Evolutionary conservation across 2,888 invertebrate genomes (phyloP), one percentile per base, ranked within the genome.

Genomic region (Gymnosoma rotundatum): DNA sequence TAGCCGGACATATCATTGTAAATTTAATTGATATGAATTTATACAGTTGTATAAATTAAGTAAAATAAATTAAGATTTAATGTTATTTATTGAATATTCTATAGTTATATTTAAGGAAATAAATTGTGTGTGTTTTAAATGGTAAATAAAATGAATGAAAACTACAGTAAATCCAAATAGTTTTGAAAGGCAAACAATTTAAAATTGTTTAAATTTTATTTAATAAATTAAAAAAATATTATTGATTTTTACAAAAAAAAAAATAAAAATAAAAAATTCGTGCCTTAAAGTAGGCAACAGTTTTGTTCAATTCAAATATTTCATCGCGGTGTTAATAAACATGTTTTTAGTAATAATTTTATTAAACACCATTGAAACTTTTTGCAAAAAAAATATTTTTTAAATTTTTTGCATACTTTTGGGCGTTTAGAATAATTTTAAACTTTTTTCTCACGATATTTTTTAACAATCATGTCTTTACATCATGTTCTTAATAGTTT

Each of bases 81-180:
- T 63, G 74, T 81, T 75, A 81, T 81, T 81, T 81, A 81, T 75
- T 63, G 61, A 67, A 74, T 36, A 61, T 74, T 32, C 52, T 6
- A 16, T 20, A 61, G 0, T 54, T 12, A 20, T 14, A 67, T 21
- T 14, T 54, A 32, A 16, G 16, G 0, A 48, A 48, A 6, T n/a
- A 6, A 16, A 48, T n/a, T 50, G 48, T 36, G n/a, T 48, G 36
- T n/a, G 56, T 14, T 42, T 32, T 2, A 42, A 48, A 45, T 58
- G 56, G 25, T 50, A 36, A 66, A 56, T 48, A 18, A 18, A 54
- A 18, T 38, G 12, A 45, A 18, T 38, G 12, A 9, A 25, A 21
- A 16, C 5, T 36, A 76, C 76, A 67, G 76, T 76, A 18, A 2
- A 12, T n/a, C 2, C 14, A 48, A 42, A 48, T n/a, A n/a, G 1